These are phyloP conservation scores for Mantis religiosa DNA, from an alignment of 2,888 invertebrate species.

Conservation along the genomic window DNA sequence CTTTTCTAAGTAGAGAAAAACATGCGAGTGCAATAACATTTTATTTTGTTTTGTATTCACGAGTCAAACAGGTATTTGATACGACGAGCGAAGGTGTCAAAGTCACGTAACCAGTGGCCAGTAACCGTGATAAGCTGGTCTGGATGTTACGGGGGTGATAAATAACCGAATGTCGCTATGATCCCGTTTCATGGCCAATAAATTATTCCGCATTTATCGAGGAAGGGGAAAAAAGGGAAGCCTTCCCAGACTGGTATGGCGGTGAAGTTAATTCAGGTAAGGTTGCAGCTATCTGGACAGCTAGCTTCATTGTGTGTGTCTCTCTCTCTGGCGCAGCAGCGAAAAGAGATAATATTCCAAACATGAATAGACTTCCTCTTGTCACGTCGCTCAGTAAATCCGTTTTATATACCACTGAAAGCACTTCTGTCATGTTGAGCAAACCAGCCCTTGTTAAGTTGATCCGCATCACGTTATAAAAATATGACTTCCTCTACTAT, in stretches of 20 bases:
- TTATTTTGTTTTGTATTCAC: too few species aligned
- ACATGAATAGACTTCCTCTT: neutral
- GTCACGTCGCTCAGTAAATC: neutral
- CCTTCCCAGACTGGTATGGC: too few species aligned
- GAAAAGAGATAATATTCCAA: neutral
- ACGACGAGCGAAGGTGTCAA: too few species aligned
- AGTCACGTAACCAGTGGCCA: too few species aligned
- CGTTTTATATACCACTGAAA: neutral
- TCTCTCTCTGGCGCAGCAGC: too few species aligned
- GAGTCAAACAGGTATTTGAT: too few species aligned
- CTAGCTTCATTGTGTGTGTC: neutral
- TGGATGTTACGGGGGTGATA: too few species aligned
- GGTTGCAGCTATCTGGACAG: neutral
- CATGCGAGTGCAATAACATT: too few species aligned
- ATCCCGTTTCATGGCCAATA: neutral
- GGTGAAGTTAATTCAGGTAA: neutral
- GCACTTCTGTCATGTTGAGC: neutral
- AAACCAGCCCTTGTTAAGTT: neutral
- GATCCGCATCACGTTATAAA: neutral
- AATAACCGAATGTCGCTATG: neutral
- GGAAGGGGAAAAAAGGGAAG: neutral
- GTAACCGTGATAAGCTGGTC: too few species aligned
- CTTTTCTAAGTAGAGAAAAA: too few species aligned
- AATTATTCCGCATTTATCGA: neutral
- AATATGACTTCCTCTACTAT: too few species aligned